These are phyloP conservation scores for Apostichopus californicus DNA, from an alignment of 35 echinoderm and acorn worm genomes.

Conservation along the genomic window DNA sequence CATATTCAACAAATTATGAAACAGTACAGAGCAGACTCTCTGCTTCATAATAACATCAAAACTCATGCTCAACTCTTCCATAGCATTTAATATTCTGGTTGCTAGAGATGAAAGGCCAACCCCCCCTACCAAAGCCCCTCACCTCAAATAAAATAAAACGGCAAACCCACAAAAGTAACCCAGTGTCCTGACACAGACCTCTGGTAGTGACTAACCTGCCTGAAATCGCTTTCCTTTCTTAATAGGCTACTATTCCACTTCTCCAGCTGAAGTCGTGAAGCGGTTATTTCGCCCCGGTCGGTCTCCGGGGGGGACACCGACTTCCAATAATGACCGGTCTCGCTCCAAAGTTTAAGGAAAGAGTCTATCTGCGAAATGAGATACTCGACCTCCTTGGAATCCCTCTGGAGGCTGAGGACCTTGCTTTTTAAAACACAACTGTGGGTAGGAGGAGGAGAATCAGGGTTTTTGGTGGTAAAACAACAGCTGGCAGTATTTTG, in stretches of 20 bases:
- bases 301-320: background rate
- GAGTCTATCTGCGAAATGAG: constrained; percentile 11
- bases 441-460: background rate
- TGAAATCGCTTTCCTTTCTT: background rate
- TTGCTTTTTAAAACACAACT: constrained; percentile 20
- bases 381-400: constrained; percentile 24
- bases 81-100: no score
- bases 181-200: no score
- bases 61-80: no score
- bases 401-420: constrained; percentile 18
- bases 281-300: background rate
- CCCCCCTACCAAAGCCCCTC: no score
- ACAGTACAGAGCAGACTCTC: no score
- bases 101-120: no score
- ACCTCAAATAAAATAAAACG: no score
- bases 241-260: background rate
- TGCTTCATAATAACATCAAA: no score
- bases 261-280: background rate
- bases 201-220: background rate
- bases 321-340: constrained; percentile 3
- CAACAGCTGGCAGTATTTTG: no score
- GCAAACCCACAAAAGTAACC: no score
- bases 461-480: no score
- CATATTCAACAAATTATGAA: no score
- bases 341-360: background rate